phyloP scores from a whole-genome alignment of 1,140 invertebrate genomes.

The Tetramorium alpestre region DNA sequence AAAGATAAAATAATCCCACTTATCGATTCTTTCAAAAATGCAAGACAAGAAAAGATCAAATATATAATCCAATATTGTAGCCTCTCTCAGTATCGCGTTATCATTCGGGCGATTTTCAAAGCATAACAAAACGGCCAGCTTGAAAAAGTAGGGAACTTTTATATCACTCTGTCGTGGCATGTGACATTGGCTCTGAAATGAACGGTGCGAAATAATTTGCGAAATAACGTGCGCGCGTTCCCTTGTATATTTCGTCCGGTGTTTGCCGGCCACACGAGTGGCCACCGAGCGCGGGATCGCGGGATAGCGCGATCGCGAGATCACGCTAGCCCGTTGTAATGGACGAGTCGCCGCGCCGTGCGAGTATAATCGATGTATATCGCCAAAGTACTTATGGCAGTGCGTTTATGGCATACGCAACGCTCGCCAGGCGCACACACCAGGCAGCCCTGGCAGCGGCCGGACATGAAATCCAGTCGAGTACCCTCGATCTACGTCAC shows the following conservation, averaged over 20 bases:
- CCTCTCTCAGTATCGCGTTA: neutral
- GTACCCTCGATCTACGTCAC: conserved; percentile 72
- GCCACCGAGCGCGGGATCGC: conserved; percentile 37
- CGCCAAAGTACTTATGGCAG: conserved; percentile 73
- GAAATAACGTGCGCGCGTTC: neutral
- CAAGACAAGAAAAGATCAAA: neutral
- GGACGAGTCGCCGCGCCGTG: conserved; percentile 55
- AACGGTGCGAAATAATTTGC: conserved; percentile 54
- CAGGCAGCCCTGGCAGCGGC: conserved; percentile 66
- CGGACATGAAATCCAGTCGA: conserved; percentile 73
- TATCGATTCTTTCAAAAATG: neutral
- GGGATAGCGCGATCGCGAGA: conserved; percentile 54
- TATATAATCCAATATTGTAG: neutral
- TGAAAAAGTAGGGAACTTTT: conserved; percentile 54
- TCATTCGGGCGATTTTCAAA: neutral
- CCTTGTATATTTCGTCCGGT: neutral
- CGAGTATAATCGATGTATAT: conserved; percentile 64
- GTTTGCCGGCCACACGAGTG: conserved; percentile 62
- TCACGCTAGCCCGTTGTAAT: conserved; percentile 70
- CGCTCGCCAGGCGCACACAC: conserved; percentile 31
- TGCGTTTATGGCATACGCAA: conserved; percentile 73
- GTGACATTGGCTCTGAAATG: conserved; percentile 55
- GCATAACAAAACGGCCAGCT: conserved; percentile 22
- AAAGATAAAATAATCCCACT: neutral
- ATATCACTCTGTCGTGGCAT: conserved; percentile 36